A percentile compares a stretch with the other conserved stretches of the same genome.
phyloP scores from a whole-genome alignment of 2,113 vertebrate genomes.

The Opisthocomus hoazin region DNA sequence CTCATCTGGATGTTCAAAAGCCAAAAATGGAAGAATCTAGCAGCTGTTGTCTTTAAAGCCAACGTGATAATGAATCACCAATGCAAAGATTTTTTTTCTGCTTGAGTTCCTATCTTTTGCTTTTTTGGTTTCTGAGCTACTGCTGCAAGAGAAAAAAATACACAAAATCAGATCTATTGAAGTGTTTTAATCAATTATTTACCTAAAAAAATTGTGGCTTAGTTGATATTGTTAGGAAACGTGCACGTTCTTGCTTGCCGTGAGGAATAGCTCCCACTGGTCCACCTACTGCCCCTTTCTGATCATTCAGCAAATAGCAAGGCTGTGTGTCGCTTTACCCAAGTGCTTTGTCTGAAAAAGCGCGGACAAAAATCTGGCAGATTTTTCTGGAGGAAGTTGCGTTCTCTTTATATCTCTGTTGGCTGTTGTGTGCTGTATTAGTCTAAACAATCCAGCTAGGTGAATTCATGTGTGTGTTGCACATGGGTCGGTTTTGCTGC shows the following conservation, averaged over 20 bases:
- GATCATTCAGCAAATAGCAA: background rate
- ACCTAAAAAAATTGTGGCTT: background rate
- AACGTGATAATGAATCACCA: constrained; percentile 39
- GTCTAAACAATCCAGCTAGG: background rate
- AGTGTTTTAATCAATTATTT: background rate
- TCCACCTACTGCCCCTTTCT: background rate
- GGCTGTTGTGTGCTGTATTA: background rate
- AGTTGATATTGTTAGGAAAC: background rate
- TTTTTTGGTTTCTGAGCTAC: background rate
- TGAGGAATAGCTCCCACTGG: background rate
- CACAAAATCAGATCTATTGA: background rate
- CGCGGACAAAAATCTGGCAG: background rate
- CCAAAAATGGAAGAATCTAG: constrained; percentile 32
- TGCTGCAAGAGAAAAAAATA: background rate
- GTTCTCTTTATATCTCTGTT: background rate
- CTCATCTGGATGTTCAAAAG: constrained; percentile 6
- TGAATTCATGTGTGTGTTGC: background rate
- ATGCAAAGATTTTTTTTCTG: background rate
- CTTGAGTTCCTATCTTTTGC: background rate
- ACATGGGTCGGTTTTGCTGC: background rate
- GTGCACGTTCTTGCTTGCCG: background rate
- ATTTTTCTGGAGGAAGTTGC: background rate
- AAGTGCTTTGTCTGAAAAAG: background rate
- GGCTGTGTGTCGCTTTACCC: background rate
- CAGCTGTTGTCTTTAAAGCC: constrained; percentile 38